Percentiles rank a stretch among this genome's conserved stretches.
Conservation (phyloP, 2,888 invertebrate species). For the Harmothoe impar region DNA sequence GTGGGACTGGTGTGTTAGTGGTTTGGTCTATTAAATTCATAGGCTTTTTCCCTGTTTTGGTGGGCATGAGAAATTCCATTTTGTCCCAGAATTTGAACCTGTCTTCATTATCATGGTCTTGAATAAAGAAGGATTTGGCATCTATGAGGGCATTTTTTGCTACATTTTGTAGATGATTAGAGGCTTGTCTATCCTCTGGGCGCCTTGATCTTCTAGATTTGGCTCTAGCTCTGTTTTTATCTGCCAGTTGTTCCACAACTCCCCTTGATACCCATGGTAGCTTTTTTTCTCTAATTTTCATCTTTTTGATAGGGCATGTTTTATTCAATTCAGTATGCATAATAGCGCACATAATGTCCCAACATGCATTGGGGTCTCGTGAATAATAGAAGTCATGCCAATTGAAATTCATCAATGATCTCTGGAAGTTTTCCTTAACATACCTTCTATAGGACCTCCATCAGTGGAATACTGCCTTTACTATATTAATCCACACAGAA, state of each 20-base stretch:
- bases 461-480: no score
- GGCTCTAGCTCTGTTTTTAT: not conserved
- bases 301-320: not conserved
- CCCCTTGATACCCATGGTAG: not conserved
- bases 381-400: no score
- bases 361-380: not conserved
- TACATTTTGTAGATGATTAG: not conserved
- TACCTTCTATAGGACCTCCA: no score
- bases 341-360: not conserved
- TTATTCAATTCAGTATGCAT: not conserved
- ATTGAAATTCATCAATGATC: no score
- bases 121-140: not conserved
- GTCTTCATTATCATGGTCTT: not conserved
- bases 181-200: not conserved
- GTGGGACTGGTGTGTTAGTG: no score
- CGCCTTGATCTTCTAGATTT: not conserved
- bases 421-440: no score
- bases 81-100: not conserved
- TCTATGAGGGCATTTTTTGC: not conserved
- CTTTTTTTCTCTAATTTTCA: not conserved
- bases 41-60: not conserved
- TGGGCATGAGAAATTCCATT: not conserved
- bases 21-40: no score
- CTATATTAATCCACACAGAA: no score
- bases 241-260: not conserved